Evolutionary conservation across 2,888 invertebrate genomes (phyloP).

Genomic region (Sicus ferrugineus): DNA sequence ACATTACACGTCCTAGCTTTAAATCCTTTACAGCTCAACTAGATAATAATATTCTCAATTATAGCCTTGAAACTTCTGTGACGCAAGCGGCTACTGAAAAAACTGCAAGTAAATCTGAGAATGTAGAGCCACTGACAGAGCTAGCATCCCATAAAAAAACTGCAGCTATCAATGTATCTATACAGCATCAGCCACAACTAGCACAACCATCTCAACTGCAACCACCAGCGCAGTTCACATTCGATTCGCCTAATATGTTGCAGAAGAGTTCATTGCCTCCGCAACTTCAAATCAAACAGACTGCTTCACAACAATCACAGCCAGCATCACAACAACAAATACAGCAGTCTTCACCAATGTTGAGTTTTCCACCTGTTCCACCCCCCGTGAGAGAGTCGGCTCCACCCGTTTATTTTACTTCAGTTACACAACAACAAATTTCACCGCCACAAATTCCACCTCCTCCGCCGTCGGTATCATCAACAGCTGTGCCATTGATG

Average conservation of each 20-base stretch:
- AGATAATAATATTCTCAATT: not conserved
- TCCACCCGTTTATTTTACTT: constrained; percentile 38
- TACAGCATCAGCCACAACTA: constrained; percentile 42
- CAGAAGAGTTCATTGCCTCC: constrained; percentile 41
- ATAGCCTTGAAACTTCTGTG: constrained; percentile 20
- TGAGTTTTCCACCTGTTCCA: not conserved
- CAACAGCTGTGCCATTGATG: constrained; percentile 45
- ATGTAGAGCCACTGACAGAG: not conserved
- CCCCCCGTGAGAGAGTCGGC: constrained; percentile 41
- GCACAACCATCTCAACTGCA: constrained; percentile 45
- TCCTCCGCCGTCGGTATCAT: constrained; percentile 45
- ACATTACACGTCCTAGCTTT: too few species aligned
- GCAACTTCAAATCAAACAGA: constrained; percentile 34
- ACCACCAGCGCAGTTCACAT: constrained; percentile 44
- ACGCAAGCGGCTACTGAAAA: constrained; percentile 13
- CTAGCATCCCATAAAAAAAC: not conserved
- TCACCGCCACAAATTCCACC: constrained; percentile 55
- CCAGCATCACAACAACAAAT: constrained; percentile 35
- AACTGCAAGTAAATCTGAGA: not conserved
- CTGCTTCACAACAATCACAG: constrained; percentile 42
- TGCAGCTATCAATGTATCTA: not conserved
- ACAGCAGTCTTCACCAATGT: constrained; percentile 25
- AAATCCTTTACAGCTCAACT: too few species aligned
- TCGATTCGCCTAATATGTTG: constrained; percentile 46
- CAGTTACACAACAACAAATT: constrained; percentile 27